Evolutionary conservation across 2,797 vertebrate species (phyloP), one percentile per base, ranked within the genome.

Genomic region (Cuculus canorus): DNA sequence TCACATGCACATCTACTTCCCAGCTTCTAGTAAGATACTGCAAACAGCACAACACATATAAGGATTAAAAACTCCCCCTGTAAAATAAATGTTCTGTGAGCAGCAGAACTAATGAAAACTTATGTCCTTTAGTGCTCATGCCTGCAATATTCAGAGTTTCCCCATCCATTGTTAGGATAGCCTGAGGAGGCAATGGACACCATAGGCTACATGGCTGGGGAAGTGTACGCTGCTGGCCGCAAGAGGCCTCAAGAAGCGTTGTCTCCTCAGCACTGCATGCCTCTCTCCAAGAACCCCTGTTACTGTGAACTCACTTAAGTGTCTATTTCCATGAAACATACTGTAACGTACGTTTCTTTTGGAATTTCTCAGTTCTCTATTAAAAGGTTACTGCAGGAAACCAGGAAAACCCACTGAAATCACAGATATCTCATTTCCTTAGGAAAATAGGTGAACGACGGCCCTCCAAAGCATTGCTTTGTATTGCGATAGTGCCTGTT

Each of bases 271-370:
- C 0, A 0, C 22, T 22, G 30, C 22, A 8, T 8, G 18, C 10
- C 32, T 50, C 35, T 25, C 57, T 73, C 23, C 43, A 63, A 54
- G 52, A 30, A 28, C 16, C 32, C 8, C 21, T 15, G 45, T 37
- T 9, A 9, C 24, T 0, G 5, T 0, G 30, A 41, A 7, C 24
- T 50, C 3, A 1, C 17, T 17, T 32, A 28, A 54, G 30, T 9
- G 32, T 8, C 45, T 60, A 10, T 16, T 56, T 80, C 60, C 71
- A 80, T 16, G 14, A 65, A 35, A 71, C 0, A 1, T 22, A 25
- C 21, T 8, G 13, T n/a, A 76, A 65, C 12, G 13, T 30, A 65
- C 4, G n/a, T 87, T 52, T 33, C 69, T 16, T 3, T 5, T 22
- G 1, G 25, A 65, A 21, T 27, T 39, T 69, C 76, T 59, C 56